Evolutionary conservation across 2,113 vertebrate genomes (phyloP).

Genomic region (Neogobius melanostomus): DNA sequence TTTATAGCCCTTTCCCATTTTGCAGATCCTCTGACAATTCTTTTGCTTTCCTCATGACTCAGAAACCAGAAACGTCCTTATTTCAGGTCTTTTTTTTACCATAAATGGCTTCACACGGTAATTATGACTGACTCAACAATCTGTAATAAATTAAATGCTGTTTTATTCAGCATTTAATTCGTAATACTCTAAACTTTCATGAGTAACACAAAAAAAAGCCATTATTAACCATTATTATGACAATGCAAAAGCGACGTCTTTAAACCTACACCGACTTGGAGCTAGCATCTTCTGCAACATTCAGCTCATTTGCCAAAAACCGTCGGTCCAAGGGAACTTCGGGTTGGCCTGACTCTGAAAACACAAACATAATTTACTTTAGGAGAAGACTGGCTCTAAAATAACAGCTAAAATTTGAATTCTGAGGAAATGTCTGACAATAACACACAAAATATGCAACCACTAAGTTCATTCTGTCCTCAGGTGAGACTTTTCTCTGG

Average conservation of each 20-base stretch:
- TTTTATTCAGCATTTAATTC: no score
- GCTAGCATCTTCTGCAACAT: conserved; percentile 83
- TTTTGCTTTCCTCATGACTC: no score
- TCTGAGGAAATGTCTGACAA: background rate
- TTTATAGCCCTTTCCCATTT: no score
- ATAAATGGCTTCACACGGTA: no score
- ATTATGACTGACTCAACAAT: no score
- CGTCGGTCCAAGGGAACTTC: conserved; percentile 86
- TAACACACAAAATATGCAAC: background rate
- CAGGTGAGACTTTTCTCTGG: background rate
- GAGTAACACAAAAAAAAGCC: background rate
- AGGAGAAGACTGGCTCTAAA: conserved; percentile 10
- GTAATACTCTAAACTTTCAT: no score
- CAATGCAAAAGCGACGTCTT: conserved; percentile 1
- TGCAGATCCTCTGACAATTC: no score
- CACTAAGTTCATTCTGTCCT: background rate
- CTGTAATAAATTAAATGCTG: no score
- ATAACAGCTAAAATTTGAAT: conserved; percentile 16
- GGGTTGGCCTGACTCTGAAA: conserved; percentile 90
- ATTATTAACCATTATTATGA: background rate
- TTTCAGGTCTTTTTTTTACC: no score
- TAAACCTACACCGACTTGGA: conserved; percentile 85
- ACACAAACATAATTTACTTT: conserved; percentile 44
- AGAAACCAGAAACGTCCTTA: no score
- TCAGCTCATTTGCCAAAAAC: conserved; percentile 89